These are phyloP conservation scores for Eidolon dupreanum DNA, from an alignment of 2,797 vertebrate genomes.

Conservation along the genomic window DNA sequence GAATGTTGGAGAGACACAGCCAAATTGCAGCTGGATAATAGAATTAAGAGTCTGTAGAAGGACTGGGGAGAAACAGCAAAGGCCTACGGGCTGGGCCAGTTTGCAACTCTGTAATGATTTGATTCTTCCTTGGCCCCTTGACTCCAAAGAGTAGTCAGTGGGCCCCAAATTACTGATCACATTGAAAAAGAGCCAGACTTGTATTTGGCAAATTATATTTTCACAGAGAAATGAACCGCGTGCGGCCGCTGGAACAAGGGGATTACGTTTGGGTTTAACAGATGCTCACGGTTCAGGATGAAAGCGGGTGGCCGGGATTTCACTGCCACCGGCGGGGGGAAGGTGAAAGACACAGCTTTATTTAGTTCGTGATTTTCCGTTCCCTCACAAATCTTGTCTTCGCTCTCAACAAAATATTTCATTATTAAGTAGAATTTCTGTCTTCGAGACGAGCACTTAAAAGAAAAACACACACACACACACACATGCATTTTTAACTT, in stretches of 20 bases:
- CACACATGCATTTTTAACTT: constrained; percentile 6
- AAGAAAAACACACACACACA: constrained; percentile 22
- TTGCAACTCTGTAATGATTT: constrained; percentile 40
- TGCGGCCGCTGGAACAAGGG: constrained; percentile 54
- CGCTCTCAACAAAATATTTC: constrained; percentile 3
- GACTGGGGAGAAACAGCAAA: constrained; percentile 36
- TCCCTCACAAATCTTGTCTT: constrained; percentile 15
- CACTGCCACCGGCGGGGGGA: accelerated
- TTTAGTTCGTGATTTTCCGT: neutral
- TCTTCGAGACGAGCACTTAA: constrained; percentile 20
- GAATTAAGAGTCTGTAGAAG: constrained; percentile 62
- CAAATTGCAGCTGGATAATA: constrained; percentile 65
- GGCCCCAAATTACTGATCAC: constrained; percentile 15
- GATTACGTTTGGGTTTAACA: constrained; percentile 69
- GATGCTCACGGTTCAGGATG: constrained; percentile 39
- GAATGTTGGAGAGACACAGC: constrained; percentile 68
- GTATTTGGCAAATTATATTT: constrained; percentile 63
- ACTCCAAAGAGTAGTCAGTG: constrained; percentile 40
- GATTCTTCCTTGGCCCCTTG: neutral
- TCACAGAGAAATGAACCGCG: constrained; percentile 74
- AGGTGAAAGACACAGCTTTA: neutral
- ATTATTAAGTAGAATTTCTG: neutral
- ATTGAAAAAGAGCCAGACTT: constrained; percentile 61
- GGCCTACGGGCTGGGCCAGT: neutral
- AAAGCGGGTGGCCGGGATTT: constrained; percentile 34